A percentile compares a stretch with the other conserved stretches of the same genome.
Evolutionary conservation across 2,888 invertebrate genomes (phyloP).

Genomic region (Allolobophora icterica): DNA sequence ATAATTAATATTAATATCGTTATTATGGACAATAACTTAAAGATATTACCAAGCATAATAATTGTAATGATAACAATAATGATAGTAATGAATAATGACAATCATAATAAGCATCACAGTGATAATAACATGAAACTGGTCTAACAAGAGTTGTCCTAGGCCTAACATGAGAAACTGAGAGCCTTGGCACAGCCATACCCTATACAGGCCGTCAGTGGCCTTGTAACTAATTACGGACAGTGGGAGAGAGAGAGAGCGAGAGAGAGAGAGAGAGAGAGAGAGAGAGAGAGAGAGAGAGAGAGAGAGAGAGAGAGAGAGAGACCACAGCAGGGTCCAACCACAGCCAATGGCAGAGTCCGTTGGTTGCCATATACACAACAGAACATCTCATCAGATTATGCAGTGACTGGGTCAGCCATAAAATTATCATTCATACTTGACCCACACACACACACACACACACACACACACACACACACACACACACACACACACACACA

Average conservation of each 20-base stretch:
- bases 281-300: no score
- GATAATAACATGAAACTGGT: not conserved
- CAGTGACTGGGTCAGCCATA: constrained; percentile 5
- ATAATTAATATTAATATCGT: no score
- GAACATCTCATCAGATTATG: not conserved
- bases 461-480: not conserved
- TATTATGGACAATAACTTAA: not conserved
- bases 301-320: no score
- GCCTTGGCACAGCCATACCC: not conserved
- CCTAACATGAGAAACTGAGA: not conserved
- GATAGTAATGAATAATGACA: not conserved
- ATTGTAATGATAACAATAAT: no score
- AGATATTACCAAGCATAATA: no score
- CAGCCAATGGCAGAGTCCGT: not conserved
- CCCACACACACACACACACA: not conserved
- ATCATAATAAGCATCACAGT: no score
- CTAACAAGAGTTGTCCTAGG: not conserved
- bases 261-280: no score
- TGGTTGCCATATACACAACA: not conserved
- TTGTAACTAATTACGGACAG: not conserved
- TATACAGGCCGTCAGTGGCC: not conserved
- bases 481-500: no score
- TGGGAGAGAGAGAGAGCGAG: no score
- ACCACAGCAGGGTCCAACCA: no score
- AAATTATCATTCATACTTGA: constrained; percentile 17